These are phyloP conservation scores for Orchesella cincta DNA, from an alignment of 1,140 invertebrate genomes.

Conservation along the genomic window DNA sequence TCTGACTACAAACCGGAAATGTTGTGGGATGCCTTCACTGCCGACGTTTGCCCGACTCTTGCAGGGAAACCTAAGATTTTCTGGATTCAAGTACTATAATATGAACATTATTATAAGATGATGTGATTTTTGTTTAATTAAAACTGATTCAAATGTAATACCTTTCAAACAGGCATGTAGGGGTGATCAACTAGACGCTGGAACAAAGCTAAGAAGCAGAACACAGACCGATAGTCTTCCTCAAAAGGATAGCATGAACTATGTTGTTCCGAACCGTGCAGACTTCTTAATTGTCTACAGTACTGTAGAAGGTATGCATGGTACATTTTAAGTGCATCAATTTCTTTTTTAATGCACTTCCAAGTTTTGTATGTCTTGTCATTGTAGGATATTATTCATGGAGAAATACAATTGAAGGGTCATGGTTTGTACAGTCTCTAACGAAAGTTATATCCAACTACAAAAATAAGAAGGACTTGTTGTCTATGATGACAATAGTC, in stretches of 20 bases:
- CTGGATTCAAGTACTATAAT: conserved; percentile 55
- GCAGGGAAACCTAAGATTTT: conserved; percentile 60
- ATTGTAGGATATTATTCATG: conserved; percentile 62
- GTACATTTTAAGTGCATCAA: too few relatives aligned
- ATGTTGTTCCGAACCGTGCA: conserved; percentile 62
- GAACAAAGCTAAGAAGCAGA: conserved; percentile 46
- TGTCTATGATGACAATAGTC: conserved; percentile 63
- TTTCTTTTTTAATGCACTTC: too few relatives aligned
- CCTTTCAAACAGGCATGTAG: conserved; percentile 55
- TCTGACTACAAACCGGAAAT: conserved; percentile 50
- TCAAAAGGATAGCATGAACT: conserved; percentile 26
- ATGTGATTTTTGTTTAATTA: too few relatives aligned
- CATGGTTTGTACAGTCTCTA: conserved; percentile 65
- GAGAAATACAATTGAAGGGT: conserved; percentile 61
- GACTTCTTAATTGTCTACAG: conserved; percentile 64
- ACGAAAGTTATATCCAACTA: conserved; percentile 55
- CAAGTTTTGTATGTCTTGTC: background rate
- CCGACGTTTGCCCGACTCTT: conserved; percentile 58
- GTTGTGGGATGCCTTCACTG: conserved; percentile 59
- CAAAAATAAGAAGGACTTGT: conserved; percentile 56
- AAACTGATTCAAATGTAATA: background rate
- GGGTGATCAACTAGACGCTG: conserved; percentile 55
- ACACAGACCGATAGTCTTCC: conserved; percentile 44
- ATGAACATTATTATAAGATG: background rate
- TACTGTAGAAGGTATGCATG: conserved; percentile 63